Evolutionary conservation across 2,888 invertebrate genomes (phyloP).

Genomic region (Odontothrips loti): DNA sequence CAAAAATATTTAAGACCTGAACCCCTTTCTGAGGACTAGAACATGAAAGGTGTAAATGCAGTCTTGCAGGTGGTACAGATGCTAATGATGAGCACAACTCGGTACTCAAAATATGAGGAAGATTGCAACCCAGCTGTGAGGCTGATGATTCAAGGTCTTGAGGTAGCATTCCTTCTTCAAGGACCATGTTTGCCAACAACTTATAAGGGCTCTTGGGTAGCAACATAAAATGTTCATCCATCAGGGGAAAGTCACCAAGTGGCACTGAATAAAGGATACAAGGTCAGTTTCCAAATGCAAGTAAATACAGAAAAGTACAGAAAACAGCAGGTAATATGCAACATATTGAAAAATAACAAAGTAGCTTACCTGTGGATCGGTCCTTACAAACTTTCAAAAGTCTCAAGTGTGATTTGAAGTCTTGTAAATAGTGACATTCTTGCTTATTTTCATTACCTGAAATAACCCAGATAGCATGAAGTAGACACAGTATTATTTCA

Average conservation of each 20-base stretch:
- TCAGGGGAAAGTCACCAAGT: not conserved
- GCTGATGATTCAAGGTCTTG: not conserved
- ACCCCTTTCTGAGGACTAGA: not conserved
- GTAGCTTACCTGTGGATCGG: not conserved
- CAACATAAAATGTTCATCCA: not conserved
- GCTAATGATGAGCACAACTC: not conserved
- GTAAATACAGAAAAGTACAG: no score
- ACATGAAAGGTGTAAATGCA: not conserved
- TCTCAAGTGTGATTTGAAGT: not conserved
- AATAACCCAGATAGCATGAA: not conserved
- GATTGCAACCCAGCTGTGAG: not conserved
- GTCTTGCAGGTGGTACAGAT: not conserved
- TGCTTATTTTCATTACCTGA: not conserved
- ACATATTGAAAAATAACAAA: not conserved
- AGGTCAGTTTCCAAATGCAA: no score
- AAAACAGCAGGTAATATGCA: no score
- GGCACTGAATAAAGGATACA: not conserved
- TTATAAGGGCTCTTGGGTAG: not conserved
- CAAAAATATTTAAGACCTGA: not conserved
- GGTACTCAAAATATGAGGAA: not conserved
- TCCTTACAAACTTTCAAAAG: not conserved
- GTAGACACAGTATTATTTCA: not conserved
- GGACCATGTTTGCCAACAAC: not conserved
- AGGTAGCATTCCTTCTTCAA: constrained; percentile 4
- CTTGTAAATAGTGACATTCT: not conserved